Evolutionary conservation across 2,888 invertebrate genomes (phyloP), one percentile per base, ranked within the genome.

Genomic region (Synanthedon tipuliformis): DNA sequence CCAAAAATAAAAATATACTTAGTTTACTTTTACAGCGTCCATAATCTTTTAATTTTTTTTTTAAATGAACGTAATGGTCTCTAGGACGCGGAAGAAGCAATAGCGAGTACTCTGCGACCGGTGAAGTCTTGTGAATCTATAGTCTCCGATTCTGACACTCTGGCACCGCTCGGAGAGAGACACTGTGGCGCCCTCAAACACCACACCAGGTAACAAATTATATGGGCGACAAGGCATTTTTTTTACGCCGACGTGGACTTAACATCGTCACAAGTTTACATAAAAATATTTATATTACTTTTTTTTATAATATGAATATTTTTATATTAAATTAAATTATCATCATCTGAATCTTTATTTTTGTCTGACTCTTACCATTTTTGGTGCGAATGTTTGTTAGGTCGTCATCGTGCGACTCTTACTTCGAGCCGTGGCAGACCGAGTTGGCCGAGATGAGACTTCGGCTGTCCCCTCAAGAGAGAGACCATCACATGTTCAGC

Each of bases 321-420:
- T 13, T 23, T 52, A 8, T 18, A 48, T 48, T 23, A 48, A 12
- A 10, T 45, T 40, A 40, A 18, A 18, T 18, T 18, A 18, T 18
- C 3, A 18, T 41, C 11, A 12, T 41, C 41, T 4, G 41, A 41
- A 41, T 41, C 41, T 3, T 41, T 41, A 4, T 41, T 4, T 41
- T 41, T 55, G 48, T 57, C 65, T 56, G 0, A 60, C 3, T 18
- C 23, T 23, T 1, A 23, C 23, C 3, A 89, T n/a, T n/a, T n/a
- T n/a, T n/a, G n/a, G n/a, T n/a, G n/a, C n/a, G n/a, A n/a, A n/a
- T n/a, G n/a, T n/a, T n/a, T n/a, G n/a, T n/a, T n/a, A n/a, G 92
- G 51, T 96, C 96, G 0, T 94, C 96, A 0, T 96, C 96, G 0
- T 96, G 97, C 78, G 97, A 97, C 77, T 97, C 96, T 0, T 97